Evolutionary conservation across 1,140 invertebrate species (phyloP).

Genomic region (Helicoverpa armigera): DNA sequence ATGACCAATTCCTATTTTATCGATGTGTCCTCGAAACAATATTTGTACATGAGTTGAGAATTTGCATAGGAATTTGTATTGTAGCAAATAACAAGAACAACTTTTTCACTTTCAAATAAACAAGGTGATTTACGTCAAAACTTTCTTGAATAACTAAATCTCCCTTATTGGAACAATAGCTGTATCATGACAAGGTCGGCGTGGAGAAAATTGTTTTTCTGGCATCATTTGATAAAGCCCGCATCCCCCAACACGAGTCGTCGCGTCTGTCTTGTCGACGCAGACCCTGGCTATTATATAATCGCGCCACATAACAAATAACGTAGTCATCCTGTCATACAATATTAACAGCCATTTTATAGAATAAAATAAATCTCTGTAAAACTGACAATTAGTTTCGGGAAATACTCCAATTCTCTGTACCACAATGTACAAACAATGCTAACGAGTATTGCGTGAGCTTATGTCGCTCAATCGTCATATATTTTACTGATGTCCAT

Average conservation of each 20-base stretch:
- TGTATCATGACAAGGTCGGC: neutral
- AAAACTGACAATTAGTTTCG: neutral
- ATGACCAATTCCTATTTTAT: neutral
- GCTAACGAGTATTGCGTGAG: slow-evolving; percentile 2
- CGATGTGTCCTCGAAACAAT: neutral
- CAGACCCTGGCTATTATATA: neutral
- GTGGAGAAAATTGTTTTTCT: neutral
- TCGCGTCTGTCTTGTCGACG: neutral
- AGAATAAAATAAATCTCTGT: neutral
- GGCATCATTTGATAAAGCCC: neutral
- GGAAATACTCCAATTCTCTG: neutral
- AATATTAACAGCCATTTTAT: neutral
- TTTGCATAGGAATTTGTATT: no score
- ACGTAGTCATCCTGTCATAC: neutral
- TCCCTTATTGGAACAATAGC: neutral
- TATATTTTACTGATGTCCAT: slow-evolving; percentile 13
- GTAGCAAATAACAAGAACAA: neutral
- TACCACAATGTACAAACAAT: neutral
- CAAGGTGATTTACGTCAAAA: neutral
- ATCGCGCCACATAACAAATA: neutral
- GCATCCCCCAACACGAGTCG: slow-evolving; percentile 11
- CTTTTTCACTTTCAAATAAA: slow-evolving; percentile 3
- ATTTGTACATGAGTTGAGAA: no score
- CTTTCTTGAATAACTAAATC: neutral
- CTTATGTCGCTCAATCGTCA: neutral